Conservation (phyloP, 2,888 invertebrate genomes). For the Philopedon plagiatum region DNA sequence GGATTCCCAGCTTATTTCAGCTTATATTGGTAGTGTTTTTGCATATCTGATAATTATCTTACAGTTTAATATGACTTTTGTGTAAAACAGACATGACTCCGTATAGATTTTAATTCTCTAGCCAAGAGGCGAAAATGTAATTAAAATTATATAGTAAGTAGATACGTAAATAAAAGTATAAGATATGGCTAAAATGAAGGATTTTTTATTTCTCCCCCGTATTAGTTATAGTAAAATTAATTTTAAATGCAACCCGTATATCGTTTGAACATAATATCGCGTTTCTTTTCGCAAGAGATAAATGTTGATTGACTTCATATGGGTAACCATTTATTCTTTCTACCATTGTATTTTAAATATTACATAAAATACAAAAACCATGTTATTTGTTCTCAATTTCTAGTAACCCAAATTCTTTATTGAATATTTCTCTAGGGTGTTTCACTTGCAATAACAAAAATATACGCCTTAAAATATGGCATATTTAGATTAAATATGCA, state of each 20-base stretch:
- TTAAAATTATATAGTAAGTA: too few species aligned
- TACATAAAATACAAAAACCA: conserved; percentile 21
- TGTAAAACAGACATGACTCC: neutral
- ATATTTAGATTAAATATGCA: neutral
- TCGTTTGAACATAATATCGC: neutral
- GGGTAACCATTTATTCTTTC: conserved; percentile 7
- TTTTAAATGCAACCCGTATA: neutral
- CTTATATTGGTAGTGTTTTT: conserved; percentile 35
- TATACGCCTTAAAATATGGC: neutral
- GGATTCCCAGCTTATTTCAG: conserved; percentile 31
- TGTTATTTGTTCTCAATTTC: conserved; percentile 20
- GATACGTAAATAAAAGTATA: too few species aligned
- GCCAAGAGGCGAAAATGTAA: too few species aligned
- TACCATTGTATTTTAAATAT: conserved; percentile 24
- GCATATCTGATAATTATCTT: conserved; percentile 45
- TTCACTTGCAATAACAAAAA: neutral
- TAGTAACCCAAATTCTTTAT: conserved; percentile 30
- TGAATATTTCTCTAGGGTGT: conserved; percentile 1
- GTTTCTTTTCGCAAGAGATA: conserved; percentile 16
- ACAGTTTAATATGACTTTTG: conserved; percentile 40
- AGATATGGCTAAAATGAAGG: neutral
- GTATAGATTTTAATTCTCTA: too few species aligned
- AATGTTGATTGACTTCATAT: conserved; percentile 6
- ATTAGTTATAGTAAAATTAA: neutral
- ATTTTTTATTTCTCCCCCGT: neutral